A percentile compares a stretch with the other conserved stretches of the same genome.
Conservation (phyloP, 2,888 invertebrate species). For the Iphiclides podalirius region DNA sequence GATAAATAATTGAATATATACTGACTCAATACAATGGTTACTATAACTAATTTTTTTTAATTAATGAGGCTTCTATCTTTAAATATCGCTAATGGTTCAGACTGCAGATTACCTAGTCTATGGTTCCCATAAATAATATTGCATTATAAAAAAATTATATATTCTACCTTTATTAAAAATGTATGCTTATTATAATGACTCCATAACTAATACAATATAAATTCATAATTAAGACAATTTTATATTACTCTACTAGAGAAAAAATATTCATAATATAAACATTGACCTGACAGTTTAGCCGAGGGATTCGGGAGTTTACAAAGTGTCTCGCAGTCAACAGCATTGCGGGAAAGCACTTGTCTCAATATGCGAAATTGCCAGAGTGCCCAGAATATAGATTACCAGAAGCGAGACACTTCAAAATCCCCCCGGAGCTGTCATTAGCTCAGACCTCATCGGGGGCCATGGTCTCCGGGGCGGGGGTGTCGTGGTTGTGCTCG, state of each 20-base stretch:
- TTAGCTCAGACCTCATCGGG: slow-evolving; percentile 81
- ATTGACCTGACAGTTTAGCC: slow-evolving; percentile 3
- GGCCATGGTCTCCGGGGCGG: slow-evolving; percentile 63
- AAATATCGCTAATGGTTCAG: not conserved
- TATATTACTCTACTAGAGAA: not conserved
- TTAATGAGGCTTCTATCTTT: not conserved
- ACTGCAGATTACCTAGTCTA: not conserved
- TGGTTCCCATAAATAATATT: slow-evolving; percentile 7
- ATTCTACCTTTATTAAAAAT: slow-evolving; percentile 13
- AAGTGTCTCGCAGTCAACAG: too few relatives aligned
- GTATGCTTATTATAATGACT: slow-evolving; percentile 23
- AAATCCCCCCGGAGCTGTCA: too few relatives aligned
- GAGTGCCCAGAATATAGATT: too few relatives aligned
- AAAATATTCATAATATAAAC: not conserved
- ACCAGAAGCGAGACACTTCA: not conserved
- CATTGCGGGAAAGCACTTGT: not conserved
- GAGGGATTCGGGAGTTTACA: not conserved
- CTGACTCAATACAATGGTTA: not conserved
- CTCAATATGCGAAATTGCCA: not conserved
- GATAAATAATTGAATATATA: not conserved
- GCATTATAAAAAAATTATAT: slow-evolving; percentile 11
- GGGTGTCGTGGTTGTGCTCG: slow-evolving; percentile 46
- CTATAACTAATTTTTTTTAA: not conserved
- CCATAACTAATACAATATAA: slow-evolving; percentile 5
- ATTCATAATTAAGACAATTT: slow-evolving; percentile 9